Evolutionary conservation across 1,140 invertebrate species (phyloP).

Genomic region (Platyscapa corneri): DNA sequence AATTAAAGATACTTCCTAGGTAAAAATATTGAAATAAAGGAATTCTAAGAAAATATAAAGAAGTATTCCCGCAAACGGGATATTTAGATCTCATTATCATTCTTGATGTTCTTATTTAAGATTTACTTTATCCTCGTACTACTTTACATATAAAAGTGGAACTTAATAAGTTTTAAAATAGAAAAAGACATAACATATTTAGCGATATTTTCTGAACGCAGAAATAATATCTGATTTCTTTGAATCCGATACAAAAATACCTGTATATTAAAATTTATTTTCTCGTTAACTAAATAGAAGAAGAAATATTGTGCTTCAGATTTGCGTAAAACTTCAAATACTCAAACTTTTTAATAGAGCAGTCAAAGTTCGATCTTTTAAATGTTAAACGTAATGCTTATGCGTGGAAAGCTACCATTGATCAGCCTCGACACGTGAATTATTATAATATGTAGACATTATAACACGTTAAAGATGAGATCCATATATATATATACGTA

Average conservation of each 20-base stretch:
- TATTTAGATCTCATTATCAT: slow-evolving; percentile 2
- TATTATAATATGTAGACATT: neutral
- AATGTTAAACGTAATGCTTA: neutral
- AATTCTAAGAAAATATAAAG: neutral
- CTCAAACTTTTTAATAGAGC: neutral
- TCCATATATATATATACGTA: neutral
- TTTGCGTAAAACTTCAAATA: neutral
- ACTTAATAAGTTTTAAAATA: neutral
- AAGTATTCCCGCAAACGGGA: neutral
- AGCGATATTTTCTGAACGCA: too few relatives aligned
- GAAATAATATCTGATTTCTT: neutral
- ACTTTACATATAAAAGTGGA: neutral
- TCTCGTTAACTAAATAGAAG: neutral
- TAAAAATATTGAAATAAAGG: neutral
- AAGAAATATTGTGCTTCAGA: neutral
- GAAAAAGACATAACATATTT: too few relatives aligned
- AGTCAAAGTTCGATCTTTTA: slow-evolving; percentile 25
- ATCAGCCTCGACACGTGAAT: neutral
- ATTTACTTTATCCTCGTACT: neutral
- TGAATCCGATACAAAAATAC: neutral
- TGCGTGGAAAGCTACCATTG: neutral
- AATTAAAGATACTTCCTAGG: neutral
- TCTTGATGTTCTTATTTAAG: neutral
- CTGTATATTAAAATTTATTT: neutral
- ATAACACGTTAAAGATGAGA: neutral